Evolutionary conservation across 2,797 vertebrate genomes (phyloP).

Genomic region (Melanotaenia parkinsoni): DNA sequence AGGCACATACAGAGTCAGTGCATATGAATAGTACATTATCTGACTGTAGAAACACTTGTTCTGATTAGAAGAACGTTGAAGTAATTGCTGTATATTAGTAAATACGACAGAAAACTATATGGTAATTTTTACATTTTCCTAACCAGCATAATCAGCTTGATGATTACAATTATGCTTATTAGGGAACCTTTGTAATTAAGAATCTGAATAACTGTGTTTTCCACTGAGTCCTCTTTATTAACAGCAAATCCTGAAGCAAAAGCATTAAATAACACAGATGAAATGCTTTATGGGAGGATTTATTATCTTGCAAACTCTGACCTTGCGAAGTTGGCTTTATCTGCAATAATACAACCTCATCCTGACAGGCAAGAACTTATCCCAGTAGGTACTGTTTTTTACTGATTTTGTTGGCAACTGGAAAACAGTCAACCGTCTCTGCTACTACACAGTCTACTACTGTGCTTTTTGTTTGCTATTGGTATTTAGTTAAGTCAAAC

Average conservation of each 20-base stretch:
- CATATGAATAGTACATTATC: neutral
- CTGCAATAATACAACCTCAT: slow-evolving; percentile 31
- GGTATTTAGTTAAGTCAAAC: too few relatives aligned
- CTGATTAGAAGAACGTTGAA: neutral
- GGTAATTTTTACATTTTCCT: neutral
- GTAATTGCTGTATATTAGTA: neutral
- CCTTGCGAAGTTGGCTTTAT: slow-evolving; percentile 15
- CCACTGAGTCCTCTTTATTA: neutral
- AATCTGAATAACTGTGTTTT: slow-evolving; percentile 2
- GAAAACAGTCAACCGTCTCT: neutral
- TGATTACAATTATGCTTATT: neutral
- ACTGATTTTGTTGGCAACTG: neutral
- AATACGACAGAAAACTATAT: slow-evolving; percentile 12
- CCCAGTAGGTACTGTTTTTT: slow-evolving; percentile 24
- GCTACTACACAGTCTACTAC: too few relatives aligned
- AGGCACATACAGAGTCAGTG: neutral
- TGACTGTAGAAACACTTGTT: neutral
- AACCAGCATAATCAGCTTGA: neutral
- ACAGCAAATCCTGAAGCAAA: neutral
- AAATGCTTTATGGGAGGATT: slow-evolving; percentile 20
- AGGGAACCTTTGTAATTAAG: neutral
- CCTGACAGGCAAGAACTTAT: slow-evolving; percentile 40
- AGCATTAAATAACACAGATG: slow-evolving; percentile 1
- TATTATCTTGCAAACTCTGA: slow-evolving; percentile 2
- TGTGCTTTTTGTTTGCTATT: too few relatives aligned